These are phyloP conservation scores for Drosophila funebris DNA, from an alignment of 1,140 invertebrate species.

Conservation along the genomic window DNA sequence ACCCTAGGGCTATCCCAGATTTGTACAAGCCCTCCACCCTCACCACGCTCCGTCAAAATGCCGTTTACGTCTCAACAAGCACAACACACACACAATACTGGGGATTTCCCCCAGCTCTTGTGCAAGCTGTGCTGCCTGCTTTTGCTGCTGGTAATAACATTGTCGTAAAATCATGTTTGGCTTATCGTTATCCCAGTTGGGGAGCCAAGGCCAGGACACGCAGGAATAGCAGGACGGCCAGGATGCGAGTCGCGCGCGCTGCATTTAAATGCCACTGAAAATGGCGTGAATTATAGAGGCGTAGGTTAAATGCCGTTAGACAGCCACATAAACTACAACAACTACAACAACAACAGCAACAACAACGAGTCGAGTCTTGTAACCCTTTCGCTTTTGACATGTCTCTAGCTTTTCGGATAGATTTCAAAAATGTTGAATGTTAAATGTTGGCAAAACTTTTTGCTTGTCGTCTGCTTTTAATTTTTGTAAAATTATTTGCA, in stretches of 20 bases:
- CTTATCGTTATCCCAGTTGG: slow-evolving; percentile 68
- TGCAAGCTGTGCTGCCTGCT: slow-evolving; percentile 1
- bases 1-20: slow-evolving; percentile 48
- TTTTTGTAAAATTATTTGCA: slow-evolving; percentile 79
- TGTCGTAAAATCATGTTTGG: slow-evolving; percentile 83
- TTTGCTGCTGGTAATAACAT: slow-evolving; percentile 69
- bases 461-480: slow-evolving; percentile 67
- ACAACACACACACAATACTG: slow-evolving; percentile 63
- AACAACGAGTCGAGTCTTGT: background rate
- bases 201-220: slow-evolving; percentile 15
- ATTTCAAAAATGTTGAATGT: slow-evolving; percentile 59
- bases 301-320: slow-evolving; percentile 83
- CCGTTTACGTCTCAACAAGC: slow-evolving; percentile 73
- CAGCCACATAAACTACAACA: slow-evolving; percentile 72
- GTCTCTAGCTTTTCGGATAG: slow-evolving; percentile 22
- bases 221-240: slow-evolving; percentile 6
- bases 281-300: slow-evolving; percentile 82
- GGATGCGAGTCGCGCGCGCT: slow-evolving; percentile 54
- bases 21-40: background rate
- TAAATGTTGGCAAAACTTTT: slow-evolving; percentile 47
- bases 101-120: slow-evolving; percentile 36
- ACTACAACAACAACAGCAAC: slow-evolving; percentile 7
- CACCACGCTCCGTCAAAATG: background rate
- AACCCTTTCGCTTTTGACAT: slow-evolving; percentile 68
- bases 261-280: slow-evolving; percentile 78